phyloP scores from a whole-genome alignment of 2,113 vertebrate species.

The Neotragus pygmaeus region DNA sequence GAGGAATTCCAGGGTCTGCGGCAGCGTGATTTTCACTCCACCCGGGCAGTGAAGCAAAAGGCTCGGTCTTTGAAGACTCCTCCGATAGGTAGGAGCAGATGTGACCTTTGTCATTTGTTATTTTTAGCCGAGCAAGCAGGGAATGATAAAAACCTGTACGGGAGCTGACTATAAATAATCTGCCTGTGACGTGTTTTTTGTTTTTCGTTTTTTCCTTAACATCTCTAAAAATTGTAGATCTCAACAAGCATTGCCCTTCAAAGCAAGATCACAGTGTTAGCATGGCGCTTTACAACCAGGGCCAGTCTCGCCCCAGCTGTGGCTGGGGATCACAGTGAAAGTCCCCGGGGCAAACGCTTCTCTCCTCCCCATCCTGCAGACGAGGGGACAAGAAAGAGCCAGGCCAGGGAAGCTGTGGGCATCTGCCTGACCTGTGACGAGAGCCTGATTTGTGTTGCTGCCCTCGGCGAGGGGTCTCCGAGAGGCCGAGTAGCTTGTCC shows the following conservation, averaged over 20 bases:
- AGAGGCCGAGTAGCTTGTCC: background rate
- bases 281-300: accelerated
- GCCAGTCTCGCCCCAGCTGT: background rate
- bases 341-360: background rate
- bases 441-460: background rate
- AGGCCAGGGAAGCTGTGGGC: background rate
- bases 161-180: slow-evolving; percentile 56
- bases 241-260: slow-evolving; percentile 13
- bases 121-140: slow-evolving; percentile 55
- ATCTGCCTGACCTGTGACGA: accelerated
- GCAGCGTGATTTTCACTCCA: background rate
- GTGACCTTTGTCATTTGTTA: slow-evolving; percentile 65
- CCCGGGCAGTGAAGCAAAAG: background rate
- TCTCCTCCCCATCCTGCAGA: background rate
- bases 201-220: background rate
- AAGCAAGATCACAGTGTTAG: background rate
- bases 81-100: background rate
- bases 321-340: accelerated
- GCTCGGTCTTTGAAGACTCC: background rate
- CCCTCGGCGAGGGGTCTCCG: accelerated
- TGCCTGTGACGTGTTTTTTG: background rate
- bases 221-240: slow-evolving; percentile 17
- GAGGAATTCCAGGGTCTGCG: background rate
- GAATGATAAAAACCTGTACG: slow-evolving; percentile 33
- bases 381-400: background rate